Base-by-base conservation (phyloP, 1,140 invertebrate species). In the Babylonia areolata region DNA sequence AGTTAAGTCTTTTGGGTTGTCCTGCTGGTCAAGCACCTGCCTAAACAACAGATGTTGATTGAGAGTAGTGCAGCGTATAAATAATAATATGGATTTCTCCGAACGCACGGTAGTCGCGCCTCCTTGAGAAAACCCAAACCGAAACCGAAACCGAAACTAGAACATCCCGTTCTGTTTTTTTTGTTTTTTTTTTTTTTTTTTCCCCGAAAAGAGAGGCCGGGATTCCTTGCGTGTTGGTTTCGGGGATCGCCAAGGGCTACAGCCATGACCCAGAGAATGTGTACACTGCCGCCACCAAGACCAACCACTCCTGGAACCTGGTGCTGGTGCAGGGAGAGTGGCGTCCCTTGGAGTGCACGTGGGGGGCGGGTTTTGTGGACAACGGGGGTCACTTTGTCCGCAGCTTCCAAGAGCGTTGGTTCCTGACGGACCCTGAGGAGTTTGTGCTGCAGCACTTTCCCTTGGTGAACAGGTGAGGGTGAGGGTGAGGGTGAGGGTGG, bases 181-280 rank as follows among this genome's bases (percentile, higher is more conserved):
- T n/a, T n/a, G n/a, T n/a, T n/a, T 46, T 35, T 28, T 11, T 35
- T 35, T 69, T 95, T 99, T 99, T 94, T 98, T 37, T 54, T 80
- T 2, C n/a, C 5, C 42, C 5, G 42, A 6, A 15, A 6, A 86
- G 85, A 23, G 17, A 17, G 12, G 85, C 98, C 1, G 98, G 98
- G 89, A 95, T 99, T 23, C 98, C 99, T 93, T 99, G 98, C 94
- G 98, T 99, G 11, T 98, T 99, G 15, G 99, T 99, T 91, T 99
- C 99, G 94, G 99, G 99, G 23, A 99, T 99, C 94, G 98, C 97
- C 78, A 99, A 99, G 94, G 98, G 98, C 69, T 98, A 98, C 3
- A 98, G 98, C 80, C 99, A 99, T 94, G 97, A 98, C 93, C 98
- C 98, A 0, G 98, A 98, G 0, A 97, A 98, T 1, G 96, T 97